phyloP scores from a whole-genome alignment of 2,113 vertebrate genomes.

The Campylomormyrus numenius region DNA sequence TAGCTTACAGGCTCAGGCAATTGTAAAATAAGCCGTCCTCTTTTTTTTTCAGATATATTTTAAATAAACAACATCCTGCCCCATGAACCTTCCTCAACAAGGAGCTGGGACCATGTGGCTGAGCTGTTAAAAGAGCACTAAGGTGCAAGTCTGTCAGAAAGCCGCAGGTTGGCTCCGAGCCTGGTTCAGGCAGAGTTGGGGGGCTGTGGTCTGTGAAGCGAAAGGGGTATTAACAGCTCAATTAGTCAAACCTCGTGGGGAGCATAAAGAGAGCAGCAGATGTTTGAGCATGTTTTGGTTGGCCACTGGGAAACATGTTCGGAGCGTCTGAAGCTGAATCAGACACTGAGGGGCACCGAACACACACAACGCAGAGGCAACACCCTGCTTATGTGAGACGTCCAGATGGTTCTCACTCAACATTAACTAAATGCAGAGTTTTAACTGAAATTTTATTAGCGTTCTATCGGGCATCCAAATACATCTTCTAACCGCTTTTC shows the following conservation, averaged over 20 bases:
- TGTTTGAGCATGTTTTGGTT: neutral
- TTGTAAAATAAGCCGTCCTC: neutral
- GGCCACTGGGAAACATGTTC: neutral
- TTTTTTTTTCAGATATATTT: neutral
- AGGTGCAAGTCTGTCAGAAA: neutral
- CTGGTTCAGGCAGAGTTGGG: neutral
- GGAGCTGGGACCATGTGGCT: neutral
- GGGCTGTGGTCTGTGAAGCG: neutral
- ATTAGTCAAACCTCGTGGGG: neutral
- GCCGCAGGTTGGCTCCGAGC: neutral
- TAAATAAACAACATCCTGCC: neutral
- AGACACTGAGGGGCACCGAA: neutral
- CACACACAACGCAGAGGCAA: neutral
- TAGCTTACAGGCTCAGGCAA: neutral
- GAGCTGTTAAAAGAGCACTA: neutral
- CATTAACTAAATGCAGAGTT: neutral
- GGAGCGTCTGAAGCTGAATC: neutral
- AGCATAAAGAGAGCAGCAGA: neutral
- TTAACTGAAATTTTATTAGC: neutral
- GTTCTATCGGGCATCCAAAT: neutral
- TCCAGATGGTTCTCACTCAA: neutral
- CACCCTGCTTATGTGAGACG: neutral
- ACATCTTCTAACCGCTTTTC: neutral
- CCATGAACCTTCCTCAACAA: neutral
- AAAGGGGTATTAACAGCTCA: neutral